phyloP scores from a whole-genome alignment of 2,113 vertebrate species.

The Chaenocephalus aceratus region DNA sequence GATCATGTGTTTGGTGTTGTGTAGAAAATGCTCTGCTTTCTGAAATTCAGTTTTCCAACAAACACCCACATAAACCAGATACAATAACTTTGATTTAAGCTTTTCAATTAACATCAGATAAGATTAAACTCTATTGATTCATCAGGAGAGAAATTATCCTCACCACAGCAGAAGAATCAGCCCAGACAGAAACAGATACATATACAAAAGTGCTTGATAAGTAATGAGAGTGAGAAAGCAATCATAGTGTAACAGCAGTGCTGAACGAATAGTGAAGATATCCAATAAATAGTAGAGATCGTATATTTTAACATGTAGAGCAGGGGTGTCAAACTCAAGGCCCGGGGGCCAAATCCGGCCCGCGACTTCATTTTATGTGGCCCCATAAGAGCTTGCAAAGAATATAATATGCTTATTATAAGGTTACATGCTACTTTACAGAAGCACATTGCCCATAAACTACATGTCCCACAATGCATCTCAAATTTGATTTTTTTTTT shows the following conservation, averaged over 20 bases:
- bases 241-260: not conserved
- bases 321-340: no score
- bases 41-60: not conserved
- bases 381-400: no score
- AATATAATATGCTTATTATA: no score
- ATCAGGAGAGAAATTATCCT: not conserved
- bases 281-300: not conserved
- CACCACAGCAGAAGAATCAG: not conserved
- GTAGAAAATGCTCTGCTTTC: not conserved
- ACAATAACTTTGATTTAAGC: no score
- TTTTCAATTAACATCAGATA: not conserved
- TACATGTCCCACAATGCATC: no score
- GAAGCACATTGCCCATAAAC: no score
- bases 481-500: no score
- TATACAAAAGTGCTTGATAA: not conserved
- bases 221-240: not conserved
- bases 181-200: not conserved
- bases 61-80: no score
- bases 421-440: no score
- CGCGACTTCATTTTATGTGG: no score
- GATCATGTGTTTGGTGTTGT: not conserved
- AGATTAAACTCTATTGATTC: not conserved
- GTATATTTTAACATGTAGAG: not conserved
- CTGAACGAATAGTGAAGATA: not conserved
- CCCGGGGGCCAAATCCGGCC: no score